A percentile compares a stretch with the other conserved stretches of the same genome.
These are phyloP conservation scores for Tenthredo livida DNA, from an alignment of 2,888 invertebrate genomes.

Conservation along the genomic window DNA sequence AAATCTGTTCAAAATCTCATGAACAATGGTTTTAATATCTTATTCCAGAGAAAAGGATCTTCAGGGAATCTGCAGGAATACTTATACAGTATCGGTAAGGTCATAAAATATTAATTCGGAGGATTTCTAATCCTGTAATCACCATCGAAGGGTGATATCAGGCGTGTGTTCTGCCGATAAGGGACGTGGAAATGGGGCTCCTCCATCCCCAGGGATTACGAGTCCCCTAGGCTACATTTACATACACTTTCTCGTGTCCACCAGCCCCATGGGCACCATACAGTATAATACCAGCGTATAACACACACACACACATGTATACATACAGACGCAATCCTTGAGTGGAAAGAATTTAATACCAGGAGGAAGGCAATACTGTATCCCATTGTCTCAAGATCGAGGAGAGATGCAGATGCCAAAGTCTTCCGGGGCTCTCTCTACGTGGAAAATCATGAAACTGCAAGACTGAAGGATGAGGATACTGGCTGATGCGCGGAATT, in stretches of 20 bases:
- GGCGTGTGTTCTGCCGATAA: slow-evolving; percentile 64
- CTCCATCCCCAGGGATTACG: slow-evolving; percentile 67
- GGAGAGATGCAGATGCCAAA: slow-evolving; percentile 50
- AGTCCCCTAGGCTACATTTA: slow-evolving; percentile 69
- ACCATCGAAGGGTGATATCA: slow-evolving; percentile 62
- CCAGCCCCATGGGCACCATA: neutral
- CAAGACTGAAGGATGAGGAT: neutral
- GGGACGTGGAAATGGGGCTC: slow-evolving; percentile 60
- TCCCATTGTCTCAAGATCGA: slow-evolving; percentile 69
- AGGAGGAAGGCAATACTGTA: slow-evolving; percentile 57
- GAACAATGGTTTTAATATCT: too few species aligned
- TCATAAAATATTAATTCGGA: slow-evolving; percentile 53
- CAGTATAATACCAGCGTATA: neutral
- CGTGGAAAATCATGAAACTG: slow-evolving; percentile 1
- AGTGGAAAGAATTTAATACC: slow-evolving; percentile 71
- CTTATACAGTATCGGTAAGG: neutral
- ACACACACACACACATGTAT: slow-evolving; percentile 28
- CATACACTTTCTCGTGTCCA: slow-evolving; percentile 65
- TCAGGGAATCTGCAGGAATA: neutral
- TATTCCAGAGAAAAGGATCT: too few species aligned
- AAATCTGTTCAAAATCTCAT: too few species aligned
- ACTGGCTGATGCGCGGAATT: too few species aligned
- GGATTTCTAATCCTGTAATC: slow-evolving; percentile 58
- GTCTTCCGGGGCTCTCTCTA: neutral
- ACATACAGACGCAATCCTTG: slow-evolving; percentile 51